phyloP scores from a whole-genome alignment of 2,113 vertebrate genomes.

The Catharus fuscescens region DNA sequence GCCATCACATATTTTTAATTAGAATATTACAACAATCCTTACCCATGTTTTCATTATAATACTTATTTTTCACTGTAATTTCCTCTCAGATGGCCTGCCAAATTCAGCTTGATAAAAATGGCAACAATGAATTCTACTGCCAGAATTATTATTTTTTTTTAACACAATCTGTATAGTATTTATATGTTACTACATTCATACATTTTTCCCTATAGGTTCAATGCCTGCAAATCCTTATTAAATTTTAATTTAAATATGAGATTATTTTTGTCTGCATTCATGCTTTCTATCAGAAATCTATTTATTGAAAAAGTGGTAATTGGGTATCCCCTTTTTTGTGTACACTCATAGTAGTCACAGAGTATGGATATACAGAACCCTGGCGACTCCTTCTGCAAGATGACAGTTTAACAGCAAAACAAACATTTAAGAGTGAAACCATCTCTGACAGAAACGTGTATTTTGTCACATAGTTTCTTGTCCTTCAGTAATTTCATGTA shows the following conservation, averaged over 20 bases:
- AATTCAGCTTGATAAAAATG: not conserved
- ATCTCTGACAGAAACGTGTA: not conserved
- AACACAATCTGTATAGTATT: not conserved
- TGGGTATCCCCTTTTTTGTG: not conserved
- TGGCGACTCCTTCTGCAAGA: not conserved
- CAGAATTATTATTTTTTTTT: not conserved
- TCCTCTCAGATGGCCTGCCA: not conserved
- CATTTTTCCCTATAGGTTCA: not conserved
- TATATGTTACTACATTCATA: rapidly evolving
- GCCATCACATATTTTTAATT: not conserved
- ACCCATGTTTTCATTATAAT: not conserved
- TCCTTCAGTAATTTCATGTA: not conserved
- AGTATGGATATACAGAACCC: not conserved
- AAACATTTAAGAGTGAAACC: not conserved
- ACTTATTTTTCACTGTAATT: not conserved
- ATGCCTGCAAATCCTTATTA: not conserved
- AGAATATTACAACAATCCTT: not conserved
- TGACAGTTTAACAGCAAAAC: not conserved
- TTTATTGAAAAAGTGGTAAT: not conserved
- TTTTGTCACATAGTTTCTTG: not conserved
- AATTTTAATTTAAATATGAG: not conserved
- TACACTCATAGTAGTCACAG: too few relatives aligned
- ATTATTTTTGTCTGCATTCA: not conserved
- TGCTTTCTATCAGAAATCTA: not conserved
- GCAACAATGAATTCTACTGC: not conserved